These are phyloP conservation scores for Mycalesis mineus DNA, from an alignment of 2,888 invertebrate species.

Conservation along the genomic window DNA sequence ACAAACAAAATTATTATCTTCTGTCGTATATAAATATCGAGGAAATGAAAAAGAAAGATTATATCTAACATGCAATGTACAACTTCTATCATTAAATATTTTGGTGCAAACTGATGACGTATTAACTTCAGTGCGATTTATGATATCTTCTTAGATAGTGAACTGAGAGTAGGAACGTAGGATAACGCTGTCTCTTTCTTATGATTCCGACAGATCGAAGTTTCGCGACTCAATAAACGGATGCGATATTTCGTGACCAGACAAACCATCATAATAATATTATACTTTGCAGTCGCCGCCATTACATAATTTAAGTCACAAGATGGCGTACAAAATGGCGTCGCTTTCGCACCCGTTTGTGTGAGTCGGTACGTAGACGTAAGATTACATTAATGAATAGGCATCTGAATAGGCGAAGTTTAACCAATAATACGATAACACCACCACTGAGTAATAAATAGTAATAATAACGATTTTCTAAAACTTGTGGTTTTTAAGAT, in stretches of 20 bases:
- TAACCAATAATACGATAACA: conserved; percentile 17
- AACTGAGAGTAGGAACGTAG: conserved; percentile 2
- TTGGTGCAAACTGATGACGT: no score
- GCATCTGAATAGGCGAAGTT: conserved; percentile 9
- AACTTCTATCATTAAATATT: no score
- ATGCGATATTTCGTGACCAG: background rate
- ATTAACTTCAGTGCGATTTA: background rate
- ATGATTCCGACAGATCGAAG: conserved; percentile 10
- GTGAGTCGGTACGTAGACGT: conserved; percentile 9
- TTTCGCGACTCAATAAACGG: background rate
- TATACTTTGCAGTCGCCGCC: no score
- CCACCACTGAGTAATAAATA: conserved; percentile 5
- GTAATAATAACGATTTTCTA: conserved; percentile 4
- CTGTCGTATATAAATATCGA: no score
- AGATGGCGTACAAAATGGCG: no score
- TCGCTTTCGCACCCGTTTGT: background rate
- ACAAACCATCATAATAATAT: no score
- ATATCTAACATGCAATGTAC: no score
- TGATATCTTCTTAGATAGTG: conserved; percentile 9
- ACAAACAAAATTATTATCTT: no score
- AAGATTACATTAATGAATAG: conserved; percentile 13
- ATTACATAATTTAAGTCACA: no score
- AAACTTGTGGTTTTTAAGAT: background rate
- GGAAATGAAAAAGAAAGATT: no score
- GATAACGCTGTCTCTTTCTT: conserved; percentile 4